A percentile compares a stretch with the other conserved stretches of the same genome.
phyloP scores from a whole-genome alignment of 2,888 invertebrate species.

The Archips crataeganus region DNA sequence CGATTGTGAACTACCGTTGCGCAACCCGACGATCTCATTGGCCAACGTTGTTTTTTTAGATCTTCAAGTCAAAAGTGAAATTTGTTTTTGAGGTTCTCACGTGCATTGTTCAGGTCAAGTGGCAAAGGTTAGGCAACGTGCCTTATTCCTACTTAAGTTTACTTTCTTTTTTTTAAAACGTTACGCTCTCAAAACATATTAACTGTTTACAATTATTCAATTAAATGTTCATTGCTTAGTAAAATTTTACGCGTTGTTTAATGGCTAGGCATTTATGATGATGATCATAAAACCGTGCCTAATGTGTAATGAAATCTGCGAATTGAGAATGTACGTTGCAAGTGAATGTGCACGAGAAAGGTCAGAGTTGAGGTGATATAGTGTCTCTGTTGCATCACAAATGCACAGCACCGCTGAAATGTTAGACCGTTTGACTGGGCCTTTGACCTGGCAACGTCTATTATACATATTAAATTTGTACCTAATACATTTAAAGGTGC shows the following conservation, averaged over 20 bases:
- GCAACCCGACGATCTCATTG: constrained; percentile 31
- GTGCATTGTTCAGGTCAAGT: constrained; percentile 44
- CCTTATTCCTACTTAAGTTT: constrained; percentile 37
- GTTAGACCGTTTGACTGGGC: constrained; percentile 21
- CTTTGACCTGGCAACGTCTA: constrained; percentile 14
- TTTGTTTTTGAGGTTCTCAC: constrained; percentile 45
- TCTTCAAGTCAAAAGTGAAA: constrained; percentile 54
- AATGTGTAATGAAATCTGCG: constrained; percentile 14
- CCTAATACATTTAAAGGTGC: too few species aligned
- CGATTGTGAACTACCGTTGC: constrained; percentile 44
- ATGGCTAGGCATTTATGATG: neutral
- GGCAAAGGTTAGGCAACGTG: constrained; percentile 42
- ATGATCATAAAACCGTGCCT: constrained; percentile 17
- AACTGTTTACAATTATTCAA: constrained; percentile 31
- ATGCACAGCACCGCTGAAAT: constrained; percentile 33
- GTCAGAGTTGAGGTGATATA: constrained; percentile 42
- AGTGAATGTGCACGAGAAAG: constrained; percentile 39
- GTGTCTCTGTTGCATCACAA: constrained; percentile 33
- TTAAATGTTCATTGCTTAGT: constrained; percentile 14
- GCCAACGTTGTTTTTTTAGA: constrained; percentile 49
- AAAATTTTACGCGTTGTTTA: constrained; percentile 24
- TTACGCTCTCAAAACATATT: constrained; percentile 19
- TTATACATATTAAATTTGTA: neutral
- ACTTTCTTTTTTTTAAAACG: constrained; percentile 44
- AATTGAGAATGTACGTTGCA: constrained; percentile 22